These are phyloP conservation scores for Drosophila eugracilis DNA, from an alignment of 1,140 invertebrate species.

Conservation along the genomic window DNA sequence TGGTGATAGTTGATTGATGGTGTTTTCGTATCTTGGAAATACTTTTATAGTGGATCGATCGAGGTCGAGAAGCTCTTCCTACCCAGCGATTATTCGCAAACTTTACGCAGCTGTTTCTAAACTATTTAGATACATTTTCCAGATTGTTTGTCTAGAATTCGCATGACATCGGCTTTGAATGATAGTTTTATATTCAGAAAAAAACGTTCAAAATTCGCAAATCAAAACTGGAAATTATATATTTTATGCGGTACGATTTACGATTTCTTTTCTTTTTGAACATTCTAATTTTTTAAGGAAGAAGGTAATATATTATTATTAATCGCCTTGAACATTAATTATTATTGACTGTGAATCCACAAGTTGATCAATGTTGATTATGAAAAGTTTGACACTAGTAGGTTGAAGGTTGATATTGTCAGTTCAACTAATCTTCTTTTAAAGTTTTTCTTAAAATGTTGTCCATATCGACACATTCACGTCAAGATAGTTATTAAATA, in stretches of 20 bases:
- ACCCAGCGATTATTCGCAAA: neutral
- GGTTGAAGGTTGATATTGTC: constrained; percentile 12
- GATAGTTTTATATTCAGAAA: neutral
- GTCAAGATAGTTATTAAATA: no score
- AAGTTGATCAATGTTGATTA: constrained; percentile 12
- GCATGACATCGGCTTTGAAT: constrained; percentile 1
- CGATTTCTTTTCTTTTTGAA: no score
- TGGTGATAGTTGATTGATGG: constrained; percentile 20
- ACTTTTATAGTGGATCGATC: constrained; percentile 37
- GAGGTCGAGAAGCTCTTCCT: neutral
- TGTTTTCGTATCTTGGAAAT: neutral
- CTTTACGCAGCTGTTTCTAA: constrained; percentile 46
- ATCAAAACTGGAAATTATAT: no score
- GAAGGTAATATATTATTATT: neutral
- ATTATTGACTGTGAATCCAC: constrained; percentile 10
- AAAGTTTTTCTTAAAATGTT: no score
- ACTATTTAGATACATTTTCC: neutral
- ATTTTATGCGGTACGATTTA: no score
- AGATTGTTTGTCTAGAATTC: constrained; percentile 11
- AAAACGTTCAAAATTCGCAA: no score
- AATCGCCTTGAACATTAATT: constrained; percentile 2
- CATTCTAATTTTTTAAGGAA: no score
- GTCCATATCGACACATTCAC: no score
- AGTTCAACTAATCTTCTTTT: neutral
- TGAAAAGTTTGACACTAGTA: neutral